Percentiles rank a stretch among this genome's conserved stretches.
Conservation (phyloP, 2,113 vertebrate genomes). For the Calcarius ornatus region DNA sequence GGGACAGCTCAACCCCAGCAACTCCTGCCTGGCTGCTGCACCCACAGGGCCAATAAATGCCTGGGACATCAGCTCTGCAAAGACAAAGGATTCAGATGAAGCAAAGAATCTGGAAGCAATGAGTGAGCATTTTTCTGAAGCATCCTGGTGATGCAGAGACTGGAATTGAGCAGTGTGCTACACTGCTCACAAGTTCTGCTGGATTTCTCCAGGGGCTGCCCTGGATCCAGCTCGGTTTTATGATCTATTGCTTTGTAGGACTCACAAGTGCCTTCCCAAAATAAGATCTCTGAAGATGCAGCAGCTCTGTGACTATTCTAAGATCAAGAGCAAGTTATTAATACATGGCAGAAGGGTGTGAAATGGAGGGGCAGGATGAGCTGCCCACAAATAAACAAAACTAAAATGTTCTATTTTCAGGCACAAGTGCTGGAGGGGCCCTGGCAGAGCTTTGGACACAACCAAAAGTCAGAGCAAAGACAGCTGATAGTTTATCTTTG, state of each 20-base stretch:
- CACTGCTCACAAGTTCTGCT: not conserved
- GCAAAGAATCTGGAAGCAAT: not conserved
- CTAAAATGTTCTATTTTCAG: slow-evolving; percentile 9
- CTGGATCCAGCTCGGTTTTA: not conserved
- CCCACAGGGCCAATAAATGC: not conserved
- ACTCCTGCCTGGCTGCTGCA: not conserved
- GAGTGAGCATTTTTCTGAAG: not conserved
- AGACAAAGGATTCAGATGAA: not conserved
- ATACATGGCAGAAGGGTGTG: slow-evolving; percentile 10
- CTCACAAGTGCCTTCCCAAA: slow-evolving; percentile 29
- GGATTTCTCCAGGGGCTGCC: not conserved
- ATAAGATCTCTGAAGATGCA: not conserved
- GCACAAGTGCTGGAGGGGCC: not conserved
- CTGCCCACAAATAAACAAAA: slow-evolving; percentile 37
- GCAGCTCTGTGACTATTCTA: not conserved
- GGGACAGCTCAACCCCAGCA: not conserved
- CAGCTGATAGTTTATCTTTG: not conserved
- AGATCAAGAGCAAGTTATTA: slow-evolving; percentile 24
- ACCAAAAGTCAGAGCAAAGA: not conserved
- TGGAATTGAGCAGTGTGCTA: not conserved
- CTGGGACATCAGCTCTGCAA: not conserved
- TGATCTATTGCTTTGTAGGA: not conserved
- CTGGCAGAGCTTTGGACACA: slow-evolving; percentile 5
- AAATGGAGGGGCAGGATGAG: slow-evolving; percentile 13
- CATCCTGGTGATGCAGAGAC: not conserved